Evolutionary conservation across 2,797 vertebrate genomes (phyloP).

Genomic region (Scleropages formosus): DNA sequence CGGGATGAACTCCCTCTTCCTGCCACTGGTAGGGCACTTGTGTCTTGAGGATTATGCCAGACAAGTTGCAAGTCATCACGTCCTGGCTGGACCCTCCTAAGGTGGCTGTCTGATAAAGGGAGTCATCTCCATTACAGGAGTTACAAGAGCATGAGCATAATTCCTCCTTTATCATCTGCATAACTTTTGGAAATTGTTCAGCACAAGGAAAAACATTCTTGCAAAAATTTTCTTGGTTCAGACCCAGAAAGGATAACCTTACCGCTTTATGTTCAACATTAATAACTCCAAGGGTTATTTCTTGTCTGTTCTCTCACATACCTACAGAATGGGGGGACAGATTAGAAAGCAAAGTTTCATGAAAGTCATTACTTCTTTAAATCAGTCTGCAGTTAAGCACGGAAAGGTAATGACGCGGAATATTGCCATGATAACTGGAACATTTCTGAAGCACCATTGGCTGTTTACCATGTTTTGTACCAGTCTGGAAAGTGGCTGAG

Average conservation of each 20-base stretch:
- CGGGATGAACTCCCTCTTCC: conserved; percentile 91
- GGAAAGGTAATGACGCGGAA: no score
- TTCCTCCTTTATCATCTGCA: conserved; percentile 92
- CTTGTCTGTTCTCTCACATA: neutral
- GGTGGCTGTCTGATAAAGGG: conserved; percentile 69
- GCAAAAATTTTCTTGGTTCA: conserved; percentile 32
- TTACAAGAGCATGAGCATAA: conserved; percentile 66
- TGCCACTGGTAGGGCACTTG: conserved; percentile 75
- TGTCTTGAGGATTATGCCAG: conserved; percentile 62
- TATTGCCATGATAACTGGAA: no score
- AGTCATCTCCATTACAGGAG: conserved; percentile 69
- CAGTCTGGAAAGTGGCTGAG: neutral
- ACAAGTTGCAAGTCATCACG: no score
- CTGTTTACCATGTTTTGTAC: no score
- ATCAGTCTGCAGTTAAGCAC: neutral
- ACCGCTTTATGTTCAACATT: conserved; percentile 31
- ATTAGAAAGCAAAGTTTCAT: neutral
- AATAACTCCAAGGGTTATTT: conserved; percentile 19
- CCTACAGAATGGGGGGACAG: no score
- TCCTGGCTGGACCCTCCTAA: no score
- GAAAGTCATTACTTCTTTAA: neutral
- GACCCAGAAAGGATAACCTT: conserved; percentile 29
- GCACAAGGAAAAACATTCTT: conserved; percentile 36
- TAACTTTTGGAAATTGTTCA: conserved; percentile 62
- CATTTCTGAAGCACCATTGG: no score